A percentile compares a stretch with the other conserved stretches of the same genome.
These are phyloP conservation scores for Biston stratarius DNA, from an alignment of 2,888 invertebrate species.

Conservation along the genomic window DNA sequence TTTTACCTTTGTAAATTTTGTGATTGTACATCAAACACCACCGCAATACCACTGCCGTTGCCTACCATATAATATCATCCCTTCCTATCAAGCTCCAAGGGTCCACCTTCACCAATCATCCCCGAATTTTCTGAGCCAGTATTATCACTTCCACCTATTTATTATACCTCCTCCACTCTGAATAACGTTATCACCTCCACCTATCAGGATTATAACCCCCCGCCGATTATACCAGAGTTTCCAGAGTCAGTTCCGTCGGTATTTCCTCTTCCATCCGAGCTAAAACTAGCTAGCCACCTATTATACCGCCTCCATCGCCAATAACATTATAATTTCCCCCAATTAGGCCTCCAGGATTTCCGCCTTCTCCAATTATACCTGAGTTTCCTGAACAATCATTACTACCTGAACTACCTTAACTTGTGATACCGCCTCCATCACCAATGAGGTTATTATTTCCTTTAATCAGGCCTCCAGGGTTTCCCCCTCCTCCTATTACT, in stretches of 20 bases:
- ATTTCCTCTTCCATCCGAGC: not conserved
- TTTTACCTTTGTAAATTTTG: not conserved
- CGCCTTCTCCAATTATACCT: not conserved
- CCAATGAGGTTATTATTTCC: not conserved
- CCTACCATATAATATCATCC: not conserved
- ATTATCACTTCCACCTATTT: not conserved
- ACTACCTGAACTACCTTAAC: not conserved
- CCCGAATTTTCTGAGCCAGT: constrained; percentile 4
- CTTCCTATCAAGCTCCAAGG: not conserved
- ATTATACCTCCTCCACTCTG: not conserved
- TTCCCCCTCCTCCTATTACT: constrained; percentile 16
- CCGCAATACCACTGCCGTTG: not conserved
- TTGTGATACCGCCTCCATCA: not conserved
- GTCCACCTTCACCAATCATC: not conserved
- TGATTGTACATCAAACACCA: not conserved
- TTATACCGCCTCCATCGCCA: not conserved
- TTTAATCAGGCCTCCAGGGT: constrained; percentile 16
- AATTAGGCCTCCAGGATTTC: not conserved
- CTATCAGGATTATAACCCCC: not conserved
- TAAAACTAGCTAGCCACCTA: not conserved
- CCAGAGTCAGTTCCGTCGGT: not conserved
- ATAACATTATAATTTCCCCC: not conserved
- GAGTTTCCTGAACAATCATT: not conserved
- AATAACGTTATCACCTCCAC: not conserved
- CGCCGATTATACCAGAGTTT: not conserved